Conservation (phyloP, 2,888 invertebrate genomes). For the Mimumesa dahlbomi region DNA sequence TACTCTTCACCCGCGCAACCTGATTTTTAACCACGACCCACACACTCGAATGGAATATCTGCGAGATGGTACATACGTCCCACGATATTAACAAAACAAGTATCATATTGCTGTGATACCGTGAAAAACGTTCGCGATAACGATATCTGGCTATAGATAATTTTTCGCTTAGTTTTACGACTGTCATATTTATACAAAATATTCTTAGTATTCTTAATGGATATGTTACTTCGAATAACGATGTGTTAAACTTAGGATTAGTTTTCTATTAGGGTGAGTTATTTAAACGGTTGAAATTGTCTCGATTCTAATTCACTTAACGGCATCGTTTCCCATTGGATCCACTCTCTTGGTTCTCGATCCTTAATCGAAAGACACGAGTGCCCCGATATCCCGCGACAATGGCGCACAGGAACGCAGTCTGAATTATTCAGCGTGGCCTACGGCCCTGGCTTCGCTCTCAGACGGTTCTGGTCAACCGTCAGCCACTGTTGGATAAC, state of each 20-base stretch:
- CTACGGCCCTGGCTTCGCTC: conserved; percentile 46
- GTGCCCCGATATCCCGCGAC: conserved; percentile 50
- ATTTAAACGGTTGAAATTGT: too few species aligned
- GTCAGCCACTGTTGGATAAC: conserved; percentile 32
- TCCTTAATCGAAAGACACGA: conserved; percentile 59
- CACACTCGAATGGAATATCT: conserved; percentile 19
- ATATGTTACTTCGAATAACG: too few species aligned
- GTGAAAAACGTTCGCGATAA: neutral
- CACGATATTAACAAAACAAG: conserved; percentile 38
- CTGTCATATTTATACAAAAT: too few species aligned
- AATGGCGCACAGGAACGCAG: conserved; percentile 50
- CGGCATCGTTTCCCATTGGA: too few species aligned
- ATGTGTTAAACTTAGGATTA: too few species aligned
- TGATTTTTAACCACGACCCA: conserved; percentile 43
- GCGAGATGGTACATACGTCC: conserved; percentile 19
- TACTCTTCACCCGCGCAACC: conserved; percentile 18
- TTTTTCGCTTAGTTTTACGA: too few species aligned
- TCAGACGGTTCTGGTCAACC: conserved; percentile 39
- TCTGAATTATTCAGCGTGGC: conserved; percentile 63
- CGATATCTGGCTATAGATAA: too few species aligned
- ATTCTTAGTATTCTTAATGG: too few species aligned
- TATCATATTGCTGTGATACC: conserved; percentile 30
- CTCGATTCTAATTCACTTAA: too few species aligned
- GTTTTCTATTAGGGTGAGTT: too few species aligned
- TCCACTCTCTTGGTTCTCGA: too few species aligned